These are phyloP conservation scores for Aptenodytes patagonicus DNA, from an alignment of 2,113 vertebrate species.

Conservation along the genomic window DNA sequence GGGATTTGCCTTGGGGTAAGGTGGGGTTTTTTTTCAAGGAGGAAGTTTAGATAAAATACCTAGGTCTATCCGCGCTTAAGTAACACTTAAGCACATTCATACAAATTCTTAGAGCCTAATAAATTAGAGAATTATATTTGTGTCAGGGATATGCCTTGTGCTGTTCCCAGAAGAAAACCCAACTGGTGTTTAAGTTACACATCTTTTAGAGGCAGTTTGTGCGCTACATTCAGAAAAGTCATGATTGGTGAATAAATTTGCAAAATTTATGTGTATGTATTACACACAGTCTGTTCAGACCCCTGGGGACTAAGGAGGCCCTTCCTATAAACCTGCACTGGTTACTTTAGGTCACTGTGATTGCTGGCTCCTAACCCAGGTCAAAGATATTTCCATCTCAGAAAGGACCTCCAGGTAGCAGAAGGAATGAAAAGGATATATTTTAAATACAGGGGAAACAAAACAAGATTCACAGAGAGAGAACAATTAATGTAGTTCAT, in stretches of 20 bases:
- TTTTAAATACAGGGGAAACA: neutral
- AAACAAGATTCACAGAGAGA: neutral
- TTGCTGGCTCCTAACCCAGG: neutral
- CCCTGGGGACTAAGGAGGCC: neutral
- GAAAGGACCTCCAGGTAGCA: neutral
- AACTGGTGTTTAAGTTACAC: neutral
- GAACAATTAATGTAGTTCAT: neutral
- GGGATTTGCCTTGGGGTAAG: neutral
- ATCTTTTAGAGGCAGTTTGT: neutral
- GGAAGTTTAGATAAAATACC: neutral
- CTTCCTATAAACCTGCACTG: neutral
- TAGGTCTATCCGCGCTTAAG: neutral
- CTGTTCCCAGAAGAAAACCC: neutral
- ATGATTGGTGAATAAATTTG: neutral
- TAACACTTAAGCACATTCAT: neutral
- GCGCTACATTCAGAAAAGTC: neutral
- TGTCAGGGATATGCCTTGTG: neutral
- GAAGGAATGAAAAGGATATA: neutral
- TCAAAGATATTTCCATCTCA: neutral
- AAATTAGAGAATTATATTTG: neutral
- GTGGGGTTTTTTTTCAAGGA: neutral
- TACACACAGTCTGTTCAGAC: neutral
- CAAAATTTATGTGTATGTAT: neutral
- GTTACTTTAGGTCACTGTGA: neutral
- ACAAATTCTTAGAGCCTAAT: neutral